Conservation (phyloP, 2,113 vertebrate species). For the Irena cyanogastra region DNA sequence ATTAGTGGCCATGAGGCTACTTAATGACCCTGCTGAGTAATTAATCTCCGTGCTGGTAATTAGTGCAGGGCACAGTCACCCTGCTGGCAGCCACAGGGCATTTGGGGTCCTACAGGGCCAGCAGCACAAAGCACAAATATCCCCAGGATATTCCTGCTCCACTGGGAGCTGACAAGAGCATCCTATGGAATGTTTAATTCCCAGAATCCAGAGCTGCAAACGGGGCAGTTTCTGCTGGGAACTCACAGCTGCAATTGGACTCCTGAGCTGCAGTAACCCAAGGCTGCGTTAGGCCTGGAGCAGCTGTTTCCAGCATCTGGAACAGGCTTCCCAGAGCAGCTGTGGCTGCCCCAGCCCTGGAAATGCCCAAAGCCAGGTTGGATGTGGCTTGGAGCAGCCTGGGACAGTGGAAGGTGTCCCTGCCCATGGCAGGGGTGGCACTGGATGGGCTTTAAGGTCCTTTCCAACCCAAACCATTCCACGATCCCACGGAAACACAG, state of each 20-base stretch:
- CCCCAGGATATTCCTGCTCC: background rate
- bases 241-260: background rate
- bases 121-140: no score
- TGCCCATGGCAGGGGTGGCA: background rate
- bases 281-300: background rate
- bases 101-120: background rate
- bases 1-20: background rate
- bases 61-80: background rate
- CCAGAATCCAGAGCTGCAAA: background rate
- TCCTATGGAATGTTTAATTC: background rate
- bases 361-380: rapidly evolving
- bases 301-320: background rate
- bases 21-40: background rate
- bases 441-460: background rate
- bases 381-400: rapidly evolving
- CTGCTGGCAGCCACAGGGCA: background rate
- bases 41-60: background rate
- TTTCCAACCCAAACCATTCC: background rate
- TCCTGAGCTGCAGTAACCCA: background rate
- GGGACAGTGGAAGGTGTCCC: background rate
- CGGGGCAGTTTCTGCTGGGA: rapidly evolving
- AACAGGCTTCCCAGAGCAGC: background rate
- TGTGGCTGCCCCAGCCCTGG: background rate
- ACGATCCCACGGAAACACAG: background rate
- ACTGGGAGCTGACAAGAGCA: rapidly evolving